phyloP scores from a whole-genome alignment of 2,113 vertebrate species.

The Seriola aureovittata region DNA sequence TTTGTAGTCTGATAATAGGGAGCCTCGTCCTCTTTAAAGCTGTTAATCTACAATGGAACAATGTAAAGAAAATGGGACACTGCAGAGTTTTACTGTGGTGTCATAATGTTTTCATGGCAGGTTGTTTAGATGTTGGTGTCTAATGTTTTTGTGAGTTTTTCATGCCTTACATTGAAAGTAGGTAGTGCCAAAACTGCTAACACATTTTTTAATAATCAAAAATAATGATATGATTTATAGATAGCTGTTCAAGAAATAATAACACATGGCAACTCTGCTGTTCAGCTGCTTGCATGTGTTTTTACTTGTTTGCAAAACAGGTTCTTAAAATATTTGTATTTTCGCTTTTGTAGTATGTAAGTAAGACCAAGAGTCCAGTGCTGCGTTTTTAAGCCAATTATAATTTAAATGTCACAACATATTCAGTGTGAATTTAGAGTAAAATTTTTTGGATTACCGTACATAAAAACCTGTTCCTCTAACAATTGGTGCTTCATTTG shows the following conservation, averaged over 20 bases:
- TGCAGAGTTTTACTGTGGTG: not conserved
- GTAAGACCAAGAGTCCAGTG: not conserved
- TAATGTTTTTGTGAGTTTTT: not conserved
- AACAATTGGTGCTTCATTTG: not conserved
- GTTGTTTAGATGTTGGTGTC: not conserved
- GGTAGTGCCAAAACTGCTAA: not conserved
- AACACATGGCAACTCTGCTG: too few relatives aligned
- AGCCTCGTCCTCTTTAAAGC: not conserved
- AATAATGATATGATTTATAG: too few relatives aligned
- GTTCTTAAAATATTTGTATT: not conserved
- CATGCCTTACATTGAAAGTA: not conserved
- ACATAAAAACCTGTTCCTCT: constrained; percentile 24
- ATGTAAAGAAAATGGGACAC: not conserved
- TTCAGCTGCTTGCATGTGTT: too few relatives aligned
- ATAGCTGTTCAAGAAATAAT: not conserved
- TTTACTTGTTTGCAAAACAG: not conserved
- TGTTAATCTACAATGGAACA: constrained; percentile 5
- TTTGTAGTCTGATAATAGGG: not conserved
- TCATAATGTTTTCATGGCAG: not conserved
- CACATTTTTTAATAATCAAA: not conserved
- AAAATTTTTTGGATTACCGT: not conserved
- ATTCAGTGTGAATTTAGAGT: not conserved
- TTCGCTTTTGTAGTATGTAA: not conserved
- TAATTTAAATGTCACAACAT: not conserved
- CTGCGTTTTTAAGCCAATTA: not conserved